Conservation (phyloP, 2,797 vertebrate species). For the Octomys mimax region DNA sequence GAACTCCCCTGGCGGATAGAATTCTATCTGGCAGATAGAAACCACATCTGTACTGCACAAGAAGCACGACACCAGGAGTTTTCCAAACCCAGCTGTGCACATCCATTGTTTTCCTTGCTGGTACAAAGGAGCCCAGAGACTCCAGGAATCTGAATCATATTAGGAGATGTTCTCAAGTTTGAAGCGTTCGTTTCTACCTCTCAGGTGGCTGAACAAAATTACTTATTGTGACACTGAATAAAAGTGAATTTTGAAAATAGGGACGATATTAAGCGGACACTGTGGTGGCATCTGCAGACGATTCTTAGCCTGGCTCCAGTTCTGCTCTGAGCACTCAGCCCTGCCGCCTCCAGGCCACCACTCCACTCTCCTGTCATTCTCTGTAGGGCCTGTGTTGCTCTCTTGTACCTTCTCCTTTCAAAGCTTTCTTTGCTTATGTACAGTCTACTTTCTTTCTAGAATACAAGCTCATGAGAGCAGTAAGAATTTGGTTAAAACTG, state of each 20-base stretch:
- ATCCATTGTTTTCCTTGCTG: accelerated
- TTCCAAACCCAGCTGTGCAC: no score
- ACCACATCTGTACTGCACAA: not conserved
- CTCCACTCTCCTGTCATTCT: not conserved
- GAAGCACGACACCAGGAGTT: not conserved
- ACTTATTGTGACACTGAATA: not conserved
- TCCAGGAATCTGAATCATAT: not conserved
- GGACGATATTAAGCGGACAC: not conserved
- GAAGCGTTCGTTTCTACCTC: not conserved
- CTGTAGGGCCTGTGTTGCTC: not conserved
- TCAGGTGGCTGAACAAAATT: not conserved
- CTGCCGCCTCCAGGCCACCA: not conserved
- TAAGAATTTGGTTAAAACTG: not conserved
- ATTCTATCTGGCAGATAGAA: not conserved
- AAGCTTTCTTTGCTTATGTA: not conserved
- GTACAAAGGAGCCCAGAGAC: not conserved
- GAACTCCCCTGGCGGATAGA: not conserved
- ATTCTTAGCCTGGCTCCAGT: not conserved
- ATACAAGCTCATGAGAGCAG: not conserved
- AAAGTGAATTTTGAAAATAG: not conserved
- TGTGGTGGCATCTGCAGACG: not conserved
- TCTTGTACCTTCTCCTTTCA: not conserved
- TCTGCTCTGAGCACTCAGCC: not conserved
- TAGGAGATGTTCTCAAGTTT: not conserved
- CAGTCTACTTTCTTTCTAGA: not conserved